Evolutionary conservation across 1,140 invertebrate genomes (phyloP).

Genomic region (Philotrypesis tridentata): DNA sequence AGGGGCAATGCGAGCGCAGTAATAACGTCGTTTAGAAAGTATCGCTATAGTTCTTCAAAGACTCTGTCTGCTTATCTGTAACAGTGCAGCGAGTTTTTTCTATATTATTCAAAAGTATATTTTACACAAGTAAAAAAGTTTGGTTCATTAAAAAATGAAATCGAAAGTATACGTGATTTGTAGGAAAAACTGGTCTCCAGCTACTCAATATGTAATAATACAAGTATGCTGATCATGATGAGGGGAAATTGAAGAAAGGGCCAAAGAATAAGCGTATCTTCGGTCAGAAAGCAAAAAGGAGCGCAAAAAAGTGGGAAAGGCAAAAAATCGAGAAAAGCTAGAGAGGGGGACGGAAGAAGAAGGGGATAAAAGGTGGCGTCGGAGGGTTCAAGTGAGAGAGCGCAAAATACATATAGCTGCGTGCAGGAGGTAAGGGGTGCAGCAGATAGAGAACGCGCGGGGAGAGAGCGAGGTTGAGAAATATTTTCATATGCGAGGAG

Average conservation of each 20-base stretch:
- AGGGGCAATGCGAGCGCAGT: not conserved
- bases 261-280: slow-evolving; percentile 19
- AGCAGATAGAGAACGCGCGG: slow-evolving; percentile 38
- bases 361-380: slow-evolving; percentile 2
- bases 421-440: not conserved
- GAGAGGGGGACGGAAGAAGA: not conserved
- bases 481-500: slow-evolving; percentile 65
- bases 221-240: no score
- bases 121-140: no score
- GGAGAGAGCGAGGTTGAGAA: slow-evolving; percentile 59
- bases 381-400: slow-evolving; percentile 11
- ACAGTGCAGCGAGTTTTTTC: no score
- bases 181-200: no score
- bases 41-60: not conserved
- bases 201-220: no score
- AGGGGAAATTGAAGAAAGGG: no score
- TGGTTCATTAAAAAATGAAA: no score
- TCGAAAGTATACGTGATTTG: no score
- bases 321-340: not conserved
- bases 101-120: no score
- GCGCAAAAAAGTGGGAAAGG: slow-evolving; percentile 5
- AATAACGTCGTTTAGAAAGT: not conserved
- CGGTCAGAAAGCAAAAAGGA: slow-evolving; percentile 36
- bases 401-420: not conserved
- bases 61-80: no score